These are phyloP conservation scores for Nyctibius bracteatus DNA, from an alignment of 2,113 vertebrate genomes.

Conservation along the genomic window DNA sequence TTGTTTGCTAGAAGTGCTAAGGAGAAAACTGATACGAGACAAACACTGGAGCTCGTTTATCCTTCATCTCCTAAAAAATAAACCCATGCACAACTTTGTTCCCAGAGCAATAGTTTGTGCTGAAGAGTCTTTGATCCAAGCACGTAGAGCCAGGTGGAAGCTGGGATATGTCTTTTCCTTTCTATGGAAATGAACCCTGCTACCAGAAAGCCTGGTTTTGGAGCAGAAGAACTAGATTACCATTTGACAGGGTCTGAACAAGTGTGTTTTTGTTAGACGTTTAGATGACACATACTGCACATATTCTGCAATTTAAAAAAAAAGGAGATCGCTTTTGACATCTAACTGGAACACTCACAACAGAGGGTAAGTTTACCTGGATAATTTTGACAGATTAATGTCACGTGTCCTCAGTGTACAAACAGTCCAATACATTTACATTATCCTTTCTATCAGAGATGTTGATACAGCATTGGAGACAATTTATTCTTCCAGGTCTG, in stretches of 20 bases:
- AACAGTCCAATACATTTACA: neutral
- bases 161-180: neutral
- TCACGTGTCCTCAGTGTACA: no score
- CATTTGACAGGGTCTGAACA: neutral
- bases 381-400: neutral
- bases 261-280: neutral
- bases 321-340: neutral
- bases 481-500: neutral
- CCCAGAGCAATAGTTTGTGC: neutral
- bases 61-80: neutral
- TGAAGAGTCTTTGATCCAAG: neutral
- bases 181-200: neutral
- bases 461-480: accelerated
- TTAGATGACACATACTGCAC: neutral
- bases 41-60: neutral
- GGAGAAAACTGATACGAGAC: neutral
- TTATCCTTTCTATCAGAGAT: neutral
- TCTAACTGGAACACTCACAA: neutral
- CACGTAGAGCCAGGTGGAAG: neutral
- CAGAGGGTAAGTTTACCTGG: neutral
- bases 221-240: neutral
- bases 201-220: neutral
- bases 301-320: neutral
- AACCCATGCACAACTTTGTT: neutral
- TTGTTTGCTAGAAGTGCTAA: neutral